Evolutionary conservation across 1,140 invertebrate genomes (phyloP).

Genomic region (Cephus cinctus): DNA sequence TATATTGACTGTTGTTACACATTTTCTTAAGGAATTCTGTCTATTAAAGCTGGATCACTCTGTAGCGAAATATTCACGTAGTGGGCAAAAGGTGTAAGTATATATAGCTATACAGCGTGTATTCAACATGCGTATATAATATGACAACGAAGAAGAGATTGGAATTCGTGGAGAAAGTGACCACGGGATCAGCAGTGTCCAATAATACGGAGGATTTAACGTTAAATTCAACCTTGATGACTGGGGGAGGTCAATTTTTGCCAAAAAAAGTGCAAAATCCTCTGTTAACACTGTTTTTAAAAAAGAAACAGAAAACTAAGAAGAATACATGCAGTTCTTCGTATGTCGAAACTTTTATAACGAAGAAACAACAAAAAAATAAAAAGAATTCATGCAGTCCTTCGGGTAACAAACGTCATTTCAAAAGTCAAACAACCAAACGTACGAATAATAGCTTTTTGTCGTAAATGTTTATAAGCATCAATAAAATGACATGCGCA

Average conservation of each 20-base stretch:
- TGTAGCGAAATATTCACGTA: not conserved
- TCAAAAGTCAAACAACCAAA: too few species aligned
- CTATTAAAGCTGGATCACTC: not conserved
- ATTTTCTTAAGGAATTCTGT: not conserved
- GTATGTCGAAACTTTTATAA: not conserved
- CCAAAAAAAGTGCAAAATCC: not conserved
- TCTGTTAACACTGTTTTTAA: not conserved
- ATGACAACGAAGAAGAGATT: conserved; percentile 21
- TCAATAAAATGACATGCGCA: too few species aligned
- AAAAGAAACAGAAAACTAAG: not conserved
- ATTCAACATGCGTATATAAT: conserved; percentile 14
- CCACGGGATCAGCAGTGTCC: conserved; percentile 5
- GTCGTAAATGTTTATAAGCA: too few species aligned
- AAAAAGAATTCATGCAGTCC: not conserved
- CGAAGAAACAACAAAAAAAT: not conserved
- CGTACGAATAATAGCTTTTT: too few species aligned
- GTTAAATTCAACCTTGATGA: not conserved
- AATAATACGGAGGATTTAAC: conserved; percentile 9
- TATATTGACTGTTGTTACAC: not conserved
- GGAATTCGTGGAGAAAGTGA: conserved; percentile 25
- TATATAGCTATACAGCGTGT: conserved; percentile 1
- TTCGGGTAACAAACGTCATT: too few species aligned
- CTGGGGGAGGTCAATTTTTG: conserved; percentile 4
- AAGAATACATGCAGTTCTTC: not conserved
- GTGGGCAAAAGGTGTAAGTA: conserved; percentile 1